These are phyloP conservation scores for Germaria angustata DNA, from an alignment of 2,888 invertebrate species.

Conservation along the genomic window DNA sequence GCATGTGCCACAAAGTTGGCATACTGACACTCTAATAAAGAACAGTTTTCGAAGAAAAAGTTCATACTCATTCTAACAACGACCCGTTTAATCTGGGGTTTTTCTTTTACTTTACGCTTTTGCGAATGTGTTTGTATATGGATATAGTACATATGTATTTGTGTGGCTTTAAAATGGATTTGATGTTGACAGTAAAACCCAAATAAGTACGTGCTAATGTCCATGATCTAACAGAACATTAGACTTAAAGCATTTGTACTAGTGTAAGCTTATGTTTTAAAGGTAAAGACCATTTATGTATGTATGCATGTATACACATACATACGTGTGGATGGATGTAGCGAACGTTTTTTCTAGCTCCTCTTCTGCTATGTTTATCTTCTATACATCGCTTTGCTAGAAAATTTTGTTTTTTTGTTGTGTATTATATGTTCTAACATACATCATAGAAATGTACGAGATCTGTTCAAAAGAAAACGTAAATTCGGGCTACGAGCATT, in stretches of 20 bases:
- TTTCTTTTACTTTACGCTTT: not conserved
- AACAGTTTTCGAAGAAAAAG: not conserved
- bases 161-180: conserved; percentile 24
- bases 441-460: too few relatives aligned
- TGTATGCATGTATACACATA: not conserved
- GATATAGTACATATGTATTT: too few relatives aligned
- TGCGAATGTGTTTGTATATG: not conserved
- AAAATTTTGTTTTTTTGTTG: too few relatives aligned
- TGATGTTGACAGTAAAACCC: conserved; percentile 50
- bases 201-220: conserved; percentile 48
- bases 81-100: not conserved
- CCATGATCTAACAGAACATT: conserved; percentile 22
- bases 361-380: too few relatives aligned
- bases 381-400: too few relatives aligned
- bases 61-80: not conserved
- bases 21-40: conserved; percentile 36
- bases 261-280: not conserved
- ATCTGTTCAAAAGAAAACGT: too few relatives aligned
- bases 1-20: not conserved
- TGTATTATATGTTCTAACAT: too few relatives aligned
- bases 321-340: too few relatives aligned
- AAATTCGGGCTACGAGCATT: too few relatives aligned
- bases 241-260: not conserved
- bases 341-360: too few relatives aligned
- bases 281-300: too few relatives aligned